A percentile compares a stretch with the other conserved stretches of the same genome.
phyloP scores from a whole-genome alignment of 2,113 vertebrate genomes.

The Vimba vimba region DNA sequence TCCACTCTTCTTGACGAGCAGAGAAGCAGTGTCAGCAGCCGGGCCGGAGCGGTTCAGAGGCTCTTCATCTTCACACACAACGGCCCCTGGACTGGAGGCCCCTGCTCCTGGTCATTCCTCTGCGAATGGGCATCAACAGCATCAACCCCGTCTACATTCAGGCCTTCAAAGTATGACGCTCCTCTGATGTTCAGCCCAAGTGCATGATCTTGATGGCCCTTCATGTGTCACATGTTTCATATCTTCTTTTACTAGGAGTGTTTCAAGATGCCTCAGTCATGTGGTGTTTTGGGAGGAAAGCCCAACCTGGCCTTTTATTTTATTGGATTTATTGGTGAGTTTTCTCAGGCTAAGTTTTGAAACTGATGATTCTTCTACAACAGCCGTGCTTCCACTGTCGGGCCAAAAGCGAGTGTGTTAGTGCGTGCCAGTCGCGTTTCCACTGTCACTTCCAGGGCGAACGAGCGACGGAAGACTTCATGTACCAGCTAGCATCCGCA shows the following conservation, averaged over 20 bases:
- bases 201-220: no score
- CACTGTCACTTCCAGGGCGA: no score
- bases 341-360: neutral
- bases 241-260: conserved; percentile 77
- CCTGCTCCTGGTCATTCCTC: conserved; percentile 86
- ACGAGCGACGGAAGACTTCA: no score
- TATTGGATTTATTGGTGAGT: conserved; percentile 89
- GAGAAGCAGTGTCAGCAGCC: conserved; percentile 82
- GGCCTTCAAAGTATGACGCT: conserved; percentile 80
- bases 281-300: conserved; percentile 89
- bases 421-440: no score
- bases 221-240: neutral
- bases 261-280: conserved; percentile 92
- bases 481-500: no score
- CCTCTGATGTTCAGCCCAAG: neutral
- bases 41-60: conserved; percentile 25
- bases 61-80: neutral
- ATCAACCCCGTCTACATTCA: conserved; percentile 88
- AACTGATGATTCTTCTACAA: no score
- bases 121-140: conserved; percentile 86
- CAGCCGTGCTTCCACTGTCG: no score
- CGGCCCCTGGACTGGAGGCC: conserved; percentile 77
- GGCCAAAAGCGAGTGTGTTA: no score
- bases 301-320: conserved; percentile 92
- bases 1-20: conserved; percentile 51